Evolutionary conservation across 2,113 vertebrate genomes (phyloP), one percentile per base, ranked within the genome.

Genomic region (Nicator chloris): DNA sequence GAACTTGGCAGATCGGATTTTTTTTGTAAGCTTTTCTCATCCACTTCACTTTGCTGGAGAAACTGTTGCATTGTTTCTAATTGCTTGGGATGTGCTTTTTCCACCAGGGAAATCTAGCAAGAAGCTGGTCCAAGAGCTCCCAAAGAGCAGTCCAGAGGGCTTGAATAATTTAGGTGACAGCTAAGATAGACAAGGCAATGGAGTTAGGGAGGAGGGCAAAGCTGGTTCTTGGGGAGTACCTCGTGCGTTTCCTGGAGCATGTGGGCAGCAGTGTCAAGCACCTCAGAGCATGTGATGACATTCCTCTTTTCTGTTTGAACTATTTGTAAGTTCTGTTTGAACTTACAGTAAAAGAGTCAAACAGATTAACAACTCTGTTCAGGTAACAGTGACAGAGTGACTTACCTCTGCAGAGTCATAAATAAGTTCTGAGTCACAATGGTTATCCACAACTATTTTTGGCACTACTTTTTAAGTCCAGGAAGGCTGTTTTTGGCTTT

Each of bases 1-100:
- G 19, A 94, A 59, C 35, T 68, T 72, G 82, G 57, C 81, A 95
- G 79, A 66, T 81, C 76, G 69, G 81, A 72, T 15, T 12, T 76
- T 72, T 72, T 92, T 95, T 51, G 73, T 44, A 64, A 89, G 61
- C 70, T 95, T 17, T 75, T 94, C 63, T 86, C 77, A 87, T 92
- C 90, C 83, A 10, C 40, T 83, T 93, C 56, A 40, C 51, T 90
- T 94, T 47, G 56, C 76, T 90, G 39, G 37, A 50, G 54, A 71
- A 91, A 68, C 56, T 65, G 47, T 76, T 78, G 66, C 35, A 17
- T 95, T 66, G 47, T 77, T 95, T 80, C 60, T 64, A 56, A 63
- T 68, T 84, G 64, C 80, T 92, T 69, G 72, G 51, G 79, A 37
- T 92, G 53, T 0, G 3, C 69, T 93, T 88, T 95, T 82, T 71